A percentile compares a stretch with the other conserved stretches of the same genome.
Evolutionary conservation across 2,888 invertebrate species (phyloP).

Genomic region (Aspidiotus rigidus): DNA sequence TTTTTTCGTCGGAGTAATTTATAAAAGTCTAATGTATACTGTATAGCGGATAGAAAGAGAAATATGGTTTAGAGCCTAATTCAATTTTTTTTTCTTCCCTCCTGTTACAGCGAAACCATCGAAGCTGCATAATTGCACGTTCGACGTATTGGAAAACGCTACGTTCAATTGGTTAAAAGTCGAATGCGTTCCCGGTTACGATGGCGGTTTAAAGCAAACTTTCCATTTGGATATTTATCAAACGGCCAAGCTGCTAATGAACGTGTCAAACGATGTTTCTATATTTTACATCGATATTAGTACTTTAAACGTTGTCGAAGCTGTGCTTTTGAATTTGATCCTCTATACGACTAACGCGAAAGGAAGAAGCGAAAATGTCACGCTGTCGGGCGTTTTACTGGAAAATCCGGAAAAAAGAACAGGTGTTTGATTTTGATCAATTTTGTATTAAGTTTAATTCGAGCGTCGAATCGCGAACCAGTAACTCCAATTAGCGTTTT

Average conservation of each 20-base stretch:
- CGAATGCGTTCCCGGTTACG: conserved; percentile 57
- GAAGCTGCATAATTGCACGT: conserved; percentile 73
- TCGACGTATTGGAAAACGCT: conserved; percentile 46
- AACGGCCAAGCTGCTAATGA: conserved; percentile 58
- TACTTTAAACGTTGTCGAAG: conserved; percentile 44
- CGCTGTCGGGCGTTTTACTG: conserved; percentile 74
- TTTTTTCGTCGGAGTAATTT: no score
- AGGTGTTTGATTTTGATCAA: conserved; percentile 48
- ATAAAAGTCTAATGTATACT: no score
- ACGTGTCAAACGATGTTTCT: conserved; percentile 57
- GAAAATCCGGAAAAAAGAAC: conserved; percentile 77
- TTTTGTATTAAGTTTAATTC: not conserved
- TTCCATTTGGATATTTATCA: conserved; percentile 76
- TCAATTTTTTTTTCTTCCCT: no score
- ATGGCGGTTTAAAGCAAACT: conserved; percentile 76
- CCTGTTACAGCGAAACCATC: conserved; percentile 59
- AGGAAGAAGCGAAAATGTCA: conserved; percentile 69
- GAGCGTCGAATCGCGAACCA: not conserved
- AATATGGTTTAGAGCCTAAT: no score
- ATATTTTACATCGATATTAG: conserved; percentile 53
- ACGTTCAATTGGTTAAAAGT: conserved; percentile 45
- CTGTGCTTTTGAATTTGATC: conserved; percentile 62
- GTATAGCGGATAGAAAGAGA: no score
- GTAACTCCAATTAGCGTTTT: not conserved
- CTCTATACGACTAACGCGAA: conserved; percentile 77